Evolutionary conservation across 35 echinoderm and acorn worm genomes (phyloP).

Genomic region (Ophioderma brevispina): DNA sequence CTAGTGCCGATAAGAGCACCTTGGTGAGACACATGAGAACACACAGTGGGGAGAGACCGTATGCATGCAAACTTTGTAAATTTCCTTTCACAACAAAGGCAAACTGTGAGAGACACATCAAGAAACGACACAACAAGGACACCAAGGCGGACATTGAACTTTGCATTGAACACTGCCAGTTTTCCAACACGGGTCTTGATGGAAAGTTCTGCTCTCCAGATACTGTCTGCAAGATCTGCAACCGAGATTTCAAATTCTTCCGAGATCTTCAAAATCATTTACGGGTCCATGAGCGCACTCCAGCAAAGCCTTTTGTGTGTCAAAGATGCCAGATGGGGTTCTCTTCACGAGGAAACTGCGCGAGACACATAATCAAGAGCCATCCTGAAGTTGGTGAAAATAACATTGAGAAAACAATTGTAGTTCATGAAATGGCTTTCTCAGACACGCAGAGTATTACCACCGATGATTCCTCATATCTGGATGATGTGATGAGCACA

Average conservation of each 20-base stretch:
- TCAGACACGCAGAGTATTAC: constrained; percentile 26
- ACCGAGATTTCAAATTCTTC: constrained; percentile 94
- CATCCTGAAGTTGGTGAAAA: constrained; percentile 62
- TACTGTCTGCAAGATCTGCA: constrained; percentile 86
- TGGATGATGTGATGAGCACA: background rate
- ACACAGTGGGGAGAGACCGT: constrained; percentile 95
- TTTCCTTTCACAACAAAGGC: constrained; percentile 99
- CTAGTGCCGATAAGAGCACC: constrained; percentile 98
- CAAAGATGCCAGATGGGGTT: constrained; percentile 86
- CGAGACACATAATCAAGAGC: constrained; percentile 83
- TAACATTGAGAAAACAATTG: constrained; percentile 55
- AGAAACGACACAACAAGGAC: constrained; percentile 81
- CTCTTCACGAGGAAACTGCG: constrained; percentile 79
- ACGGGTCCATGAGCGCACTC: constrained; percentile 82
- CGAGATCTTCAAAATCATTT: constrained; percentile 94
- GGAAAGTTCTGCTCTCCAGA: constrained; percentile 78
- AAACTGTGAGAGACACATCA: constrained; percentile 93
- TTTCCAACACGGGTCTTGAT: constrained; percentile 28
- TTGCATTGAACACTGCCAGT: constrained; percentile 67
- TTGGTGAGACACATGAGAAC: constrained; percentile 97
- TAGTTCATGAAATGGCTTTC: constrained; percentile 24
- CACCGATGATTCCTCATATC: background rate
- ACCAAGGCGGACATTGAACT: constrained; percentile 78
- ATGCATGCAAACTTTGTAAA: constrained; percentile 83
- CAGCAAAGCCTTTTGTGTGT: constrained; percentile 77